Evolutionary conservation across 2,888 invertebrate species (phyloP), one percentile per base, ranked within the genome.

Genomic region (Drosophila mettleri): DNA sequence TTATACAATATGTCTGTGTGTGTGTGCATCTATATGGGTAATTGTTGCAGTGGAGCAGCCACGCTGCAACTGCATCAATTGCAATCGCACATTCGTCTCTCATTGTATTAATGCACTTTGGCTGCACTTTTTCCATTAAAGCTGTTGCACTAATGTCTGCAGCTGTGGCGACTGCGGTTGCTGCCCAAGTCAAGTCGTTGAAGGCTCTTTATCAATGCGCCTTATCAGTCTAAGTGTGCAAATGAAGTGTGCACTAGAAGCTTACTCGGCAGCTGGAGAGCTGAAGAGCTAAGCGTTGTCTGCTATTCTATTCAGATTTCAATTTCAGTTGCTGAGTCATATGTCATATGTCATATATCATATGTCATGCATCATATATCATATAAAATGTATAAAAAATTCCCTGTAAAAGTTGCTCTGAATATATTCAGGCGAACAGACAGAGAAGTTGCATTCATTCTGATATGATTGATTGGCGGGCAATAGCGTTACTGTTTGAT

Each of bases 1-100:
- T 39, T n/a, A n/a, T n/a, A n/a, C n/a, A n/a, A 6, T 39, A 20
- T 39, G 9, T 22, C 22, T 20, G 14, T 39, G 29, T 46, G n/a
- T 24, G 53, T 58, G 33, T 22, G 27, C 22, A 18, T 39, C 18
- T 72, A 18, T 49, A 43, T 46, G 51, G 66, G 57, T 61, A 74
- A 74, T 74, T 74, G 74, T 65, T 65, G 76, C 70, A 51, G 18
- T 62, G 39, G 14, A 51, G 41, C 66, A 36, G 46, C 38, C 10
- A 22, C 20, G 46, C 34, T 9, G 39, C 36, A 41, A 38, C 20
- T 27, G 24, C 38, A 41, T 34, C 48, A 49, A 49, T 18, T 49
- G 39, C 71, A 39, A 57, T 20, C 51, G n/a, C 36, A 22, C 41
- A 41, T 38, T 41, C 68, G 34, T 1, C 58, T 51, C 58, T 53